Percentiles rank a stretch among this genome's conserved stretches.
These are phyloP conservation scores for Eurytoma californica DNA, from an alignment of 2,888 invertebrate genomes.

Conservation along the genomic window DNA sequence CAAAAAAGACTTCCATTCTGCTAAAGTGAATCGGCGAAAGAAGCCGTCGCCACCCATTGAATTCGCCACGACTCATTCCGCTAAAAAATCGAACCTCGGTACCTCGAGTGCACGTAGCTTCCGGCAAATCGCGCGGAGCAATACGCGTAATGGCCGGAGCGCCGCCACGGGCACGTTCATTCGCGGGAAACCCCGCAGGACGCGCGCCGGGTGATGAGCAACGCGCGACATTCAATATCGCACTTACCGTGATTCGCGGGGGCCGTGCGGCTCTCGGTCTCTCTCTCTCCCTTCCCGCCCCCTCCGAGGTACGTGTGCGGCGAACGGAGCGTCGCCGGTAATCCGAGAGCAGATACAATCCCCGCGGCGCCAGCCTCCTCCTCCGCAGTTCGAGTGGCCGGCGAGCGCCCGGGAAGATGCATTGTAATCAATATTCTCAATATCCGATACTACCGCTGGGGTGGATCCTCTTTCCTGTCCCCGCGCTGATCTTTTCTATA, in stretches of 20 bases:
- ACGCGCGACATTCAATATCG: constrained; percentile 66
- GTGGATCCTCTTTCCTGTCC: constrained; percentile 21
- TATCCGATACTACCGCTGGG: constrained; percentile 7
- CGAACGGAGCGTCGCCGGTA: constrained; percentile 55
- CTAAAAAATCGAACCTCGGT: not conserved
- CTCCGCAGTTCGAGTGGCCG: constrained; percentile 9
- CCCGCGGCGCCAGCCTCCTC: not conserved
- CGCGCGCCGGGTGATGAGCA: constrained; percentile 20
- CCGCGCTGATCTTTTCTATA: not conserved
- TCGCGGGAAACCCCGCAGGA: constrained; percentile 38
- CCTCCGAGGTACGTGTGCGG: constrained; percentile 41
- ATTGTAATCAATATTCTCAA: constrained; percentile 41
- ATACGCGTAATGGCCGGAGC: constrained; percentile 1
- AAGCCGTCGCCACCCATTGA: too few relatives aligned
- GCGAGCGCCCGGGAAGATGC: not conserved
- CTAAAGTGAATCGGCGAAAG: not conserved
- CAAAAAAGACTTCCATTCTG: not conserved
- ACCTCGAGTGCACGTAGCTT: not conserved
- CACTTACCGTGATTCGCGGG: constrained; percentile 67
- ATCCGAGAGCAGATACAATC: constrained; percentile 62
- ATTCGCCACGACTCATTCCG: not conserved
- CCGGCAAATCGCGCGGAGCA: not conserved
- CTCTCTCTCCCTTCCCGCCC: not conserved
- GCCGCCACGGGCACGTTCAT: constrained; percentile 8
- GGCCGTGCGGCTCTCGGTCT: not conserved